Base-by-base conservation (phyloP, 1,140 invertebrate genomes). In the Cotesia vestalis region DNA sequence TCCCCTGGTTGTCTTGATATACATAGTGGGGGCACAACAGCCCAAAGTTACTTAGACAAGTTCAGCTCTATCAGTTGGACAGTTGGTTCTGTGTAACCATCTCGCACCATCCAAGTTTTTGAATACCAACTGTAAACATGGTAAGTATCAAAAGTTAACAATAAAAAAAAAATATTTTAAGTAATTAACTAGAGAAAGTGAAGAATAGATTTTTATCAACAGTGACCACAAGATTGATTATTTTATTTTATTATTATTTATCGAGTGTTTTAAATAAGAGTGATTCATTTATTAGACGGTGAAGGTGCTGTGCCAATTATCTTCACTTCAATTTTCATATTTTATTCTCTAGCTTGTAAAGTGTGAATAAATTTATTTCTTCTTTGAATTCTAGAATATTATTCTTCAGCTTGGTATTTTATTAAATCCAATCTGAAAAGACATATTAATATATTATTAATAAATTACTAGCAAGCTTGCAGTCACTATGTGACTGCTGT, bases 21-120 rank as follows among this genome's bases (percentile, higher is more conserved):
- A 59, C 76, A 76, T 75, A 74, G 84, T 84, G 84, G 84, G 84
- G 85, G 79, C 75, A 75, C 66, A 71, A 79, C 75, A 72, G 66
- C 71, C 73, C 77, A 83, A 85, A 86, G 83, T 85, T 87, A 87
- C 85, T 86, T 87, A 87, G 85, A 79, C 74, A 86, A 85, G 82
- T 85, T 83, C 83, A 81, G 76, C 72, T 83, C 81, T 81, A 85
- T 79, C 69, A 78, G 76, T 85, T 79, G 79, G 81, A 83, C 85
- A 87, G 86, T 86, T 87, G 84, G 84, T 86, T 86, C 79, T 67
- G 80, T 12, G 83, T 84, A 79, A 85, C 84, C 84, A 85, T 83
- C 84, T 86, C 84, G 84, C 76, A 79, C 76, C 76, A 76, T 84
- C 79, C 67, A 78, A 27, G 27, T 76, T 76, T 79, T 73, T 67